A percentile compares a stretch with the other conserved stretches of the same genome.
Evolutionary conservation across 1,140 invertebrate species (phyloP).

Genomic region (Brachionus sp.): DNA sequence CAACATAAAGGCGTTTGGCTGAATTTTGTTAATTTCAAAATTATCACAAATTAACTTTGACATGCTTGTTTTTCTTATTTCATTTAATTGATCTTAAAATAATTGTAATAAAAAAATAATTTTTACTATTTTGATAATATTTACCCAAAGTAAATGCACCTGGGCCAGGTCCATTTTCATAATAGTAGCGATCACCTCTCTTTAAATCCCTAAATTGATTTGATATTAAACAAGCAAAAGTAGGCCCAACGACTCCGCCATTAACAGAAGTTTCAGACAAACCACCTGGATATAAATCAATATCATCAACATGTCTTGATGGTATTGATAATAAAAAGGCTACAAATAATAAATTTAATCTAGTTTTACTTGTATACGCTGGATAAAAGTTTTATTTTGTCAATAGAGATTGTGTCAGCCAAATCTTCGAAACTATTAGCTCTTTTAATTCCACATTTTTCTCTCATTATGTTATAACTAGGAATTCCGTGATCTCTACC

Average conservation of each 20-base stretch:
- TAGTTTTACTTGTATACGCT: slow-evolving; percentile 21
- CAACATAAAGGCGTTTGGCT: slow-evolving; percentile 16
- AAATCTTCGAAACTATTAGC: slow-evolving; percentile 36
- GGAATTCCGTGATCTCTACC: slow-evolving; percentile 89
- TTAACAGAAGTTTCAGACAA: slow-evolving; percentile 78
- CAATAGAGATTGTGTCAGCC: not conserved
- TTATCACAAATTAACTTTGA: slow-evolving; percentile 21
- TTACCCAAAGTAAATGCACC: slow-evolving; percentile 16
- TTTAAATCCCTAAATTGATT: slow-evolving; percentile 85
- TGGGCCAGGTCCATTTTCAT: slow-evolving; percentile 64
- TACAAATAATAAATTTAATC: not conserved
- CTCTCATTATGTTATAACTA: slow-evolving; percentile 79
- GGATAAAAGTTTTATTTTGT: not conserved
- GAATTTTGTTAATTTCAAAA: not conserved
- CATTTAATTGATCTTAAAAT: slow-evolving; percentile 23
- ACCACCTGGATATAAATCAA: slow-evolving; percentile 59
- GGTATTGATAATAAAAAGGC: not conserved
- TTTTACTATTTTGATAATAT: no score
- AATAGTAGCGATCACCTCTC: slow-evolving; percentile 91
- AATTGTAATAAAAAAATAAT: not conserved
- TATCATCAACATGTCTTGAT: slow-evolving; percentile 48
- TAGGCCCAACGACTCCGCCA: slow-evolving; percentile 85
- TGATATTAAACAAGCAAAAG: slow-evolving; percentile 86
- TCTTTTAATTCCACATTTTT: slow-evolving; percentile 65
- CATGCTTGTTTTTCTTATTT: slow-evolving; percentile 24